Conservation (phyloP, 2,113 vertebrate genomes). For the Chloropsis cyanopogon region DNA sequence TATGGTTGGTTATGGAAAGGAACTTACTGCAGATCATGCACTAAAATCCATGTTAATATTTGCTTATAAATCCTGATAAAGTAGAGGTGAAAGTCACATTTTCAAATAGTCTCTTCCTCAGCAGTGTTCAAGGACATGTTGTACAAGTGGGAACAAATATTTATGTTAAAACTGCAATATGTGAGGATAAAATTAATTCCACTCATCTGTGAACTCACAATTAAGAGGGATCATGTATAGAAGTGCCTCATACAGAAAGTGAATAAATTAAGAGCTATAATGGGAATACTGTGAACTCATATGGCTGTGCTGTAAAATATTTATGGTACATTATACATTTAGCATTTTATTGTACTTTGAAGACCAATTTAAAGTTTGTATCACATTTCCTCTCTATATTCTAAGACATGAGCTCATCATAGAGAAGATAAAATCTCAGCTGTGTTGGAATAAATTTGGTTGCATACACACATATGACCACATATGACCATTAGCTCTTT, state of each 20-base stretch:
- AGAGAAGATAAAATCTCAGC: not conserved
- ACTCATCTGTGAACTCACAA: not conserved
- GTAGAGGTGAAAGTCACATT: not conserved
- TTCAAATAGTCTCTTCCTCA: not conserved
- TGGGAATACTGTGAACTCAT: not conserved
- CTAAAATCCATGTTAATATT: not conserved
- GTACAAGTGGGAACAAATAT: not conserved
- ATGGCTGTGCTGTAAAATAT: not conserved
- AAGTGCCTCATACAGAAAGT: not conserved
- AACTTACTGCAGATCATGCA: not conserved
- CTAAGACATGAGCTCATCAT: not conserved
- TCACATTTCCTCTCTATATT: not conserved
- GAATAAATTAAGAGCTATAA: not conserved
- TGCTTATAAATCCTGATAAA: not conserved
- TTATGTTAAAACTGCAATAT: not conserved
- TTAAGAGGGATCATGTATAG: not conserved
- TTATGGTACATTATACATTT: not conserved
- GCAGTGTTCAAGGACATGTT: not conserved
- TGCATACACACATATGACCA: not conserved
- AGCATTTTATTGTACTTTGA: not conserved
- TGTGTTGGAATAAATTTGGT: not conserved
- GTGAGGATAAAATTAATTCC: not conserved
- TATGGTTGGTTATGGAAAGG: not conserved
- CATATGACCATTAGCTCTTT: not conserved
- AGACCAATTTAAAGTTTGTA: not conserved